These are phyloP conservation scores for Drosophila sp. DNA, from an alignment of 1,140 invertebrate species.

Conservation along the genomic window DNA sequence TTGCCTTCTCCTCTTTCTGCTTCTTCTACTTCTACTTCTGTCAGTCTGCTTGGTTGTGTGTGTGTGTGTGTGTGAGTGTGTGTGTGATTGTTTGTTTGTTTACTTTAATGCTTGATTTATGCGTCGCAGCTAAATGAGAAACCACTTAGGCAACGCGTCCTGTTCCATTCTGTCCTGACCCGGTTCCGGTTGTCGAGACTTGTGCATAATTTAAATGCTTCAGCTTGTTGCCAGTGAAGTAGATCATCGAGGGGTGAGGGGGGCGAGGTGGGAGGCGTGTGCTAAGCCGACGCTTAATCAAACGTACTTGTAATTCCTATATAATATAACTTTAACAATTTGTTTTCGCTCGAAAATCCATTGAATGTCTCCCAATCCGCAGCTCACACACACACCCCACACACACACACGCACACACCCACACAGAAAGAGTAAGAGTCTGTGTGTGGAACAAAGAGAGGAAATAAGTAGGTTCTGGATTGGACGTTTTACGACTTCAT, in stretches of 20 bases:
- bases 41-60: neutral
- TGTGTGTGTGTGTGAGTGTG: constrained; percentile 3
- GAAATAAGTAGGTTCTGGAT: constrained; percentile 22
- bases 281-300: constrained; percentile 51
- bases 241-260: neutral
- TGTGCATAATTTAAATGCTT: constrained; percentile 58
- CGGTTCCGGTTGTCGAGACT: constrained; percentile 45
- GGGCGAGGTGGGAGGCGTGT: neutral
- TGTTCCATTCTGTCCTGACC: constrained; percentile 39
- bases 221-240: neutral
- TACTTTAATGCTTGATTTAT: constrained; percentile 71
- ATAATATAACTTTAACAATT: constrained; percentile 64
- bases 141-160: constrained; percentile 57
- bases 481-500: constrained; percentile 77
- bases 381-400: neutral
- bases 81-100: constrained; percentile 50
- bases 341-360: constrained; percentile 44
- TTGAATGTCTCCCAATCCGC: constrained; percentile 22
- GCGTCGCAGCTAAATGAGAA: constrained; percentile 71
- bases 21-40: constrained; percentile 11
- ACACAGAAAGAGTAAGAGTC: neutral
- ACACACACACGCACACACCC: constrained; percentile 1
- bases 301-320: constrained; percentile 52
- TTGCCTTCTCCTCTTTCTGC: too few relatives aligned
- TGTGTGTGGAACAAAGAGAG: constrained; percentile 5